Percentiles rank a stretch among this genome's conserved stretches.
These are phyloP conservation scores for Apodemia mormo DNA, from an alignment of 2,888 invertebrate genomes.

Conservation along the genomic window DNA sequence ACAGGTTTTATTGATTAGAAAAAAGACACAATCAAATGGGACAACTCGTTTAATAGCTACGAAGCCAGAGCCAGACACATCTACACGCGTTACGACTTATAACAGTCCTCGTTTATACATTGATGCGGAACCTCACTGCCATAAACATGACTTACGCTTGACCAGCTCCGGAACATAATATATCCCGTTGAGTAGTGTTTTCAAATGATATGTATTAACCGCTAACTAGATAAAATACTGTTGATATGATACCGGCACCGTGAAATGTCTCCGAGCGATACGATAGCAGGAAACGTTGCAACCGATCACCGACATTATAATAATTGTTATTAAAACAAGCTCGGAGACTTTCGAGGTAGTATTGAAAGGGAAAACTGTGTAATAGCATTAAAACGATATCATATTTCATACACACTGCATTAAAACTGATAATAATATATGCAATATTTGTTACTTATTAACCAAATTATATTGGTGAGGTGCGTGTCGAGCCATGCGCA, in stretches of 20 bases:
- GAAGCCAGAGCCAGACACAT: too few species aligned
- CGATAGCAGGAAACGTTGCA: conserved; percentile 9
- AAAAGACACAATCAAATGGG: too few species aligned
- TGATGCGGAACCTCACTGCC: too few species aligned
- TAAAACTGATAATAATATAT: neutral
- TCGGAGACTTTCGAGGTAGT: neutral
- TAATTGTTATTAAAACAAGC: neutral
- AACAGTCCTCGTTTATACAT: too few species aligned
- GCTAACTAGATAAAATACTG: neutral
- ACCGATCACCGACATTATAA: conserved; percentile 1
- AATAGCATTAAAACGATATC: neutral
- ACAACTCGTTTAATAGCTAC: too few species aligned
- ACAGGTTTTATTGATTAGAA: too few species aligned
- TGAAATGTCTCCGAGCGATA: conserved; percentile 3
- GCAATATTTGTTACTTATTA: neutral
- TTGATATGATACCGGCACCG: neutral
- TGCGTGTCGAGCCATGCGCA: too few species aligned
- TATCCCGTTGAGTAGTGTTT: neutral
- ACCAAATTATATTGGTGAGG: too few species aligned
- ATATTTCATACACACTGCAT: neutral
- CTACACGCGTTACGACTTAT: too few species aligned
- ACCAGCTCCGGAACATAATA: conserved; percentile 5
- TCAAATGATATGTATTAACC: conserved; percentile 1
- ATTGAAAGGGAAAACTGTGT: conserved; percentile 11
- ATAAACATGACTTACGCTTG: neutral